Conservation (phyloP, 2,113 vertebrate species). For the Rostratula benghalensis region DNA sequence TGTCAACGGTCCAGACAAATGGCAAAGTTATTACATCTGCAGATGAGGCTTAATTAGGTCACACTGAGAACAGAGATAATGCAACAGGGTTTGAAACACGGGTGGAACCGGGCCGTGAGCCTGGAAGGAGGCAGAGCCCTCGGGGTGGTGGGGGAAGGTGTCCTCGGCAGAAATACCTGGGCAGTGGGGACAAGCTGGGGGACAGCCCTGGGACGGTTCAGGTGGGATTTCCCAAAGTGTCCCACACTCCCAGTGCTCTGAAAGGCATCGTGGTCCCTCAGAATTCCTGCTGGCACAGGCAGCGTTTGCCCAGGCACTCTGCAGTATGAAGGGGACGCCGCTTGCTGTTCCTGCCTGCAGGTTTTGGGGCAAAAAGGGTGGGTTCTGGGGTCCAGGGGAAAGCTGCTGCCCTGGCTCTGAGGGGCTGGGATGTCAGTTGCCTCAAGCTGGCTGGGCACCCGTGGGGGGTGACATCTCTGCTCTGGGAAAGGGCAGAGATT, state of each 20-base stretch:
- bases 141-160: background rate
- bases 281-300: rapidly evolving
- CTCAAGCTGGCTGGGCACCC: background rate
- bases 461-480: background rate
- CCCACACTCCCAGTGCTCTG: rapidly evolving
- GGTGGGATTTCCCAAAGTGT: background rate
- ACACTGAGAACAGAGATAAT: background rate
- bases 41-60: conserved; percentile 32
- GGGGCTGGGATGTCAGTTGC: rapidly evolving
- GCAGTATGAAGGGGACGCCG: background rate
- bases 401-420: background rate
- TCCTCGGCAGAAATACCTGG: background rate
- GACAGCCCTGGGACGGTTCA: background rate
- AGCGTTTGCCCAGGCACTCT: background rate
- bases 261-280: background rate
- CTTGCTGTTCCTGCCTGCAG: background rate
- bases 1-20: background rate
- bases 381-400: background rate
- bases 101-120: background rate
- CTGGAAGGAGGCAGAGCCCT: background rate
- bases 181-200: background rate
- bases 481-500: background rate
- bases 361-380: background rate
- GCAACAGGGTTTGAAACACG: background rate
- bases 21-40: conserved; percentile 17